These are phyloP conservation scores for Bambusicola thoracicus DNA, from an alignment of 2,113 vertebrate species.

Conservation along the genomic window DNA sequence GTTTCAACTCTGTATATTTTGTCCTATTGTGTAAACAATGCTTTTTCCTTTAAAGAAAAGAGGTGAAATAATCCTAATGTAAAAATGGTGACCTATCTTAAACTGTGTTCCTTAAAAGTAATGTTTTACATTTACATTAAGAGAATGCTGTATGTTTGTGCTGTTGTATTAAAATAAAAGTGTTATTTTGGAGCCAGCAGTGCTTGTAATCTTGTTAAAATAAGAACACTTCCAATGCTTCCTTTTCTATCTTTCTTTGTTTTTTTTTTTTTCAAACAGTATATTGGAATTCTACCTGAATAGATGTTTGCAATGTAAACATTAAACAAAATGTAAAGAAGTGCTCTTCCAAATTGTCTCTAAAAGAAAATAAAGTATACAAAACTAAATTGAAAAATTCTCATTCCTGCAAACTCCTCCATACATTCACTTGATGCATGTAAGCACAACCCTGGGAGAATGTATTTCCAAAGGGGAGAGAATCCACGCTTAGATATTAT, in stretches of 20 bases:
- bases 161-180: background rate
- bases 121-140: background rate
- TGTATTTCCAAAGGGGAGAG: conserved; percentile 29
- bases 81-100: background rate
- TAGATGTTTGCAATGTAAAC: background rate
- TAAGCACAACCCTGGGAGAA: conserved; percentile 20
- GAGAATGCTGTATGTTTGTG: background rate
- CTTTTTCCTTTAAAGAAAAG: background rate
- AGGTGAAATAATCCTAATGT: background rate
- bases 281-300: conserved; percentile 10
- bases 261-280: conserved; percentile 29
- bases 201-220: background rate
- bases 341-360: background rate
- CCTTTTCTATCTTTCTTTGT: too few relatives aligned
- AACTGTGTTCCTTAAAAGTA: background rate
- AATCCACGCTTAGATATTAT: conserved; percentile 34
- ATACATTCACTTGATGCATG: conserved; percentile 5
- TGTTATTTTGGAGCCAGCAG: background rate
- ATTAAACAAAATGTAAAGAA: background rate
- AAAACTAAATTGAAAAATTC: background rate
- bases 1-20: background rate
- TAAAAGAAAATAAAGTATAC: background rate
- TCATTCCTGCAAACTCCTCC: background rate
- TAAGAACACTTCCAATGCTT: background rate
- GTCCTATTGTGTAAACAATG: background rate